These are phyloP conservation scores for Chelon auratus DNA, from an alignment of 2,797 vertebrate species.

Conservation along the genomic window DNA sequence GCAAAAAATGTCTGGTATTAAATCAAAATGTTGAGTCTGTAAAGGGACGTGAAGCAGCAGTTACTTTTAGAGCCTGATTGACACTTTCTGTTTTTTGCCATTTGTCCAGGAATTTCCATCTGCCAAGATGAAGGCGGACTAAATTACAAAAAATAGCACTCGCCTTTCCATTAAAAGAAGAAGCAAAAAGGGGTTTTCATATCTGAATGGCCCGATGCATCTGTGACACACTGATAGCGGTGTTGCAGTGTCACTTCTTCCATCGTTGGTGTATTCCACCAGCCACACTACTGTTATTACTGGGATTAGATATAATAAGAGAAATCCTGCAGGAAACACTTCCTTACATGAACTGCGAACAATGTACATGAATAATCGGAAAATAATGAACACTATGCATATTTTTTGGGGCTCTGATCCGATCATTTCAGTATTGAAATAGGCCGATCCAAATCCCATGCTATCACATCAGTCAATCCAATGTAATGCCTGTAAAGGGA, in stretches of 20 bases:
- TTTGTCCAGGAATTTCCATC: not conserved
- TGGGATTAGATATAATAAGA: too few relatives aligned
- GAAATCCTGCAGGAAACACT: too few relatives aligned
- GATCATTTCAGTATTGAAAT: too few relatives aligned
- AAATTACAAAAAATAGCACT: not conserved
- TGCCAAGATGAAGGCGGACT: not conserved
- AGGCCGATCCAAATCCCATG: too few relatives aligned
- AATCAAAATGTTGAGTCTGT: not conserved
- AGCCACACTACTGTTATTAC: not conserved
- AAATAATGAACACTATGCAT: too few relatives aligned
- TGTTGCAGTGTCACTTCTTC: not conserved
- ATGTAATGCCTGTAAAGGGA: too few relatives aligned
- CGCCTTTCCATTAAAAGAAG: not conserved
- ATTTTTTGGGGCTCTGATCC: too few relatives aligned
- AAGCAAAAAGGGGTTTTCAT: not conserved
- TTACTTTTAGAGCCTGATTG: not conserved
- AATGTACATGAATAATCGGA: too few relatives aligned
- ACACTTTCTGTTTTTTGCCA: not conserved
- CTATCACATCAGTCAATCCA: too few relatives aligned
- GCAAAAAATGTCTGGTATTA: too few relatives aligned
- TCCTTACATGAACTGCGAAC: too few relatives aligned
- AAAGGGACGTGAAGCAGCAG: not conserved
- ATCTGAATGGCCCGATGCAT: not conserved
- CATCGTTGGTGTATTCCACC: not conserved
- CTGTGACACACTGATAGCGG: not conserved